Evolutionary conservation across 2,113 vertebrate genomes (phyloP).

Genomic region (Aleadryas rufinucha): DNA sequence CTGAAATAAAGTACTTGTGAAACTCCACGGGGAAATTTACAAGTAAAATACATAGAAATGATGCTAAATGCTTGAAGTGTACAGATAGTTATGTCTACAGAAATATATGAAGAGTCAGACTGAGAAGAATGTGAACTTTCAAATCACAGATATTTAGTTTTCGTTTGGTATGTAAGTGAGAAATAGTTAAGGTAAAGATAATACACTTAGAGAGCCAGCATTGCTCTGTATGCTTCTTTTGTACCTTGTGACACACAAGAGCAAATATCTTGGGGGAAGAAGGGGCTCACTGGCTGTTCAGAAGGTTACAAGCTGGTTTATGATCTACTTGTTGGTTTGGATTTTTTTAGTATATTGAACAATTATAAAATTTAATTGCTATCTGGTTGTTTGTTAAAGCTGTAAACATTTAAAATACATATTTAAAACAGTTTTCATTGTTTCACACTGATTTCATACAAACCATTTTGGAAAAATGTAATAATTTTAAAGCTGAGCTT

Average conservation of each 20-base stretch:
- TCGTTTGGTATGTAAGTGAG: neutral
- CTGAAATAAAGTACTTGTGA: neutral
- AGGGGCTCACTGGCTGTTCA: neutral
- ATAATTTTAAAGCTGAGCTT: neutral
- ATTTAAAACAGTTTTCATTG: neutral
- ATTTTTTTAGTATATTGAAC: neutral
- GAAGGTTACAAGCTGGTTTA: neutral
- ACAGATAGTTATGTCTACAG: neutral
- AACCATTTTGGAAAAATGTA: neutral
- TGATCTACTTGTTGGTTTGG: neutral
- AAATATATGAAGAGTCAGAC: neutral
- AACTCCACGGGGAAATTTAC: neutral
- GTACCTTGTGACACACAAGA: accelerated
- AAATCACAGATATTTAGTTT: neutral
- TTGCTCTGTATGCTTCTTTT: neutral
- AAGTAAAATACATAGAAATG: neutral
- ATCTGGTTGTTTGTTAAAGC: neutral
- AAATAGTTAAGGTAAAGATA: neutral
- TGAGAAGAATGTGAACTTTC: neutral
- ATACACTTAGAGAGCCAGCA: neutral
- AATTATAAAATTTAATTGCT: neutral
- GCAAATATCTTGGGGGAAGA: neutral
- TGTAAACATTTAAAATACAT: neutral
- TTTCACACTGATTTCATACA: neutral
- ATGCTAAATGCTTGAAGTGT: neutral